Base-by-base conservation (phyloP, 2,888 invertebrate species). In the Xylocampa areola region DNA sequence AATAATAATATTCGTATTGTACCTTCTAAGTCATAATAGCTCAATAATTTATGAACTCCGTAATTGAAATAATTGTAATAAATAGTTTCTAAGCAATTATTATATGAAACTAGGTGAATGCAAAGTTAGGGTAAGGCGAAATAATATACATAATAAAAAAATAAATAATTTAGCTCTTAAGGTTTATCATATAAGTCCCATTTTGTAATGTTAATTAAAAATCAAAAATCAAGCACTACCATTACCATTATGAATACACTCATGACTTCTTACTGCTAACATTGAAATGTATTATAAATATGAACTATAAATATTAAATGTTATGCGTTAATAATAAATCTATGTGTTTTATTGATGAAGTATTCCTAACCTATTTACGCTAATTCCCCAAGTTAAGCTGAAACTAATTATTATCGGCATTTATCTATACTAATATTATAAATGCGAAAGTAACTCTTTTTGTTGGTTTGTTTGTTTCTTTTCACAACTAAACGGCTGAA, bases 251-350 rank as follows among this genome's bases (percentile, higher is more conserved):
- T 90, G 90, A 88, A 89, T 91, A 92, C 94, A 94, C 92, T 91
- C 91, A 92, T 92, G 87, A 90, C 87, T 92, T 93, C 93, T 93
- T 89, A 92, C 84, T 82, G 93, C 93, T 94, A 94, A 92, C 90
- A 94, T 91, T 94, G 91, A 91, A 94, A 92, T 94, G 94, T 94
- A 94, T 89, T 91, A 94, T 94, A 94, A 91, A 94, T 90, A 93
- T 94, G 89, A 94, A 94, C 91, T 94, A 94, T 94, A 93, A 94
- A 93, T 93, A 94, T 94, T 94, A 94, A 94, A 95, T 95, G 95
- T 95, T 95, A 95, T 95, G 95, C 95, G 95, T 95, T 95, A 95
- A 95, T 95, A 95, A 95, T 95, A 95, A 84, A 85, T 39, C 47
- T 23, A 14, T 52, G 82, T 53, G 86, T 91, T 91, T 92, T 73